Evolutionary conservation across 30 jellyfish, hydroid and myxozoan genomes (phyloP).

Genomic region (Aurelia aurita): DNA sequence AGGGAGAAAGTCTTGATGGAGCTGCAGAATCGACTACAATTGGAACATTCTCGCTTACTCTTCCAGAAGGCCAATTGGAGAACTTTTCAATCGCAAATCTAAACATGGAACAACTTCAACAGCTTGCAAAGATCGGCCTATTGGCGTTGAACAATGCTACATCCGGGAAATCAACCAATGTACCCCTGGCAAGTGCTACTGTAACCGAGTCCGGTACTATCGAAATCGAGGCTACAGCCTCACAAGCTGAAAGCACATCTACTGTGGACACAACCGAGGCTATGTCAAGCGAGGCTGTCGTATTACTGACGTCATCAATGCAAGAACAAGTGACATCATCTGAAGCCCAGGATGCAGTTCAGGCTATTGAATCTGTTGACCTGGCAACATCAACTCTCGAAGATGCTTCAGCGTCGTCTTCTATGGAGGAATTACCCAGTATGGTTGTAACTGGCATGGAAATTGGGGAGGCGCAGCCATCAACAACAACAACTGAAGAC

Average conservation of each 20-base stretch:
- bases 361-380: slow-evolving; percentile 62
- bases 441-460: slow-evolving; percentile 39
- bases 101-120: slow-evolving; percentile 95
- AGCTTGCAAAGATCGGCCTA: slow-evolving; percentile 93
- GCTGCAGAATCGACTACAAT: slow-evolving; percentile 75
- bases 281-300: slow-evolving; percentile 70
- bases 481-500: slow-evolving; percentile 64
- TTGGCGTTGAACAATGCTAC: slow-evolving; percentile 94
- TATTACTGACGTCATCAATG: slow-evolving; percentile 60
- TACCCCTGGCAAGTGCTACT: slow-evolving; percentile 73
- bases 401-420: slow-evolving; percentile 48
- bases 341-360: slow-evolving; percentile 72
- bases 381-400: slow-evolving; percentile 61
- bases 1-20: slow-evolving; percentile 31
- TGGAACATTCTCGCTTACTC: slow-evolving; percentile 79
- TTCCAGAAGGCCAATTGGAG: slow-evolving; percentile 92
- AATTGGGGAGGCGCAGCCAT: slow-evolving; percentile 65
- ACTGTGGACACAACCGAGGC: slow-evolving; percentile 60
- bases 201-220: slow-evolving; percentile 68
- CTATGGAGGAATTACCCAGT: slow-evolving; percentile 51
- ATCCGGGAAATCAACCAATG: slow-evolving; percentile 54
- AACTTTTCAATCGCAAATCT: slow-evolving; percentile 90
- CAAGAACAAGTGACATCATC: slow-evolving; percentile 73
- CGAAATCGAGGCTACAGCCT: slow-evolving; percentile 64
- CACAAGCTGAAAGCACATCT: slow-evolving; percentile 78